Evolutionary conservation across 37 sponge, comb jelly and placozoan species (phyloP).

Genomic region (Ianthella basta): DNA sequence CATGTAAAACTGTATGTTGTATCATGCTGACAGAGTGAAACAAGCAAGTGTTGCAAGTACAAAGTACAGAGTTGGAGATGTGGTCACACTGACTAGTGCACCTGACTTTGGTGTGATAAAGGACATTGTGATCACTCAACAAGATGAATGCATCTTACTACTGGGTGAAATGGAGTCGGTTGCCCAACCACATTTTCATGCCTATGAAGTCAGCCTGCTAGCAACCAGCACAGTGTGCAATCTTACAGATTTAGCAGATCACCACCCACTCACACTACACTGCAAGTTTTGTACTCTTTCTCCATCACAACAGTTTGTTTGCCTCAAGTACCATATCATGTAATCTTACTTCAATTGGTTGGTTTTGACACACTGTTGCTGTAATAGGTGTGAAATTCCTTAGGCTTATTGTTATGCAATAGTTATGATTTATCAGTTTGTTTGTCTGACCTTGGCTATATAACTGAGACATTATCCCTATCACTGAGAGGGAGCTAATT

Average conservation of each 20-base stretch:
- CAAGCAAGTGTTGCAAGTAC: not conserved
- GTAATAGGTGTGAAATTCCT: too few species aligned
- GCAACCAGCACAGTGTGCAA: not conserved
- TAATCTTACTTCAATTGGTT: not conserved
- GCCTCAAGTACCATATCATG: not conserved
- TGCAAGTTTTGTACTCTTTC: not conserved
- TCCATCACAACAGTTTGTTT: not conserved
- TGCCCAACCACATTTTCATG: not conserved
- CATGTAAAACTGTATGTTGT: not conserved
- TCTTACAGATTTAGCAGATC: not conserved
- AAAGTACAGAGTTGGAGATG: not conserved
- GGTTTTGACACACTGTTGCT: too few species aligned
- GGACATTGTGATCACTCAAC: not conserved
- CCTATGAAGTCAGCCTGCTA: not conserved
- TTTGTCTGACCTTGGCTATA: too few species aligned
- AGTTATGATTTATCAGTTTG: too few species aligned
- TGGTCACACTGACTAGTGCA: not conserved
- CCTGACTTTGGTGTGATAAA: constrained; percentile 4
- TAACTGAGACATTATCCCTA: too few species aligned
- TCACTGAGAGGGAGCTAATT: too few species aligned
- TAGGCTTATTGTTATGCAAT: too few species aligned
- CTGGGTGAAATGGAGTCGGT: not conserved
- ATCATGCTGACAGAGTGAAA: constrained; percentile 6
- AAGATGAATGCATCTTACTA: not conserved
- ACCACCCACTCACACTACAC: not conserved